Percentiles rank a stretch among this genome's conserved stretches.
phyloP scores from a whole-genome alignment of 2,888 invertebrate species.

The Mesorhabditis spiculigera region DNA sequence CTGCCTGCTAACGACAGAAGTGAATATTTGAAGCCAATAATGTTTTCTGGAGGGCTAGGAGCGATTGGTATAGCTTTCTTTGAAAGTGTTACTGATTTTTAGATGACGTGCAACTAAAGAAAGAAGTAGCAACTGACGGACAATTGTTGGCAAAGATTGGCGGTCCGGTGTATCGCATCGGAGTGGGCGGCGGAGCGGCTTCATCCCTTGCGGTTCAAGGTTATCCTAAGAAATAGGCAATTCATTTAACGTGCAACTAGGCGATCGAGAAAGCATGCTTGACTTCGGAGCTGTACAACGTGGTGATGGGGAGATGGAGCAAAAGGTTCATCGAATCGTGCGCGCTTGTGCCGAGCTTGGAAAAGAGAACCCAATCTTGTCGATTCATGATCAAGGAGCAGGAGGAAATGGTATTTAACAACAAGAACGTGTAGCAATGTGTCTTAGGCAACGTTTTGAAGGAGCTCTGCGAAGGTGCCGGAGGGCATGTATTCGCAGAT shows the following conservation, averaged over 20 bases:
- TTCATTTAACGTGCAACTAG: slow-evolving; percentile 70
- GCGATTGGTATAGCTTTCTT: slow-evolving; percentile 71
- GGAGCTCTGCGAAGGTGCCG: slow-evolving; percentile 85
- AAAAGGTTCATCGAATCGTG: slow-evolving; percentile 88
- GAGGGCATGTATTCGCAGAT: slow-evolving; percentile 82
- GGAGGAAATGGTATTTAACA: slow-evolving; percentile 73
- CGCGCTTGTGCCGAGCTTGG: slow-evolving; percentile 81
- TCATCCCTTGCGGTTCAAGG: slow-evolving; percentile 76
- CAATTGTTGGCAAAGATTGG: slow-evolving; percentile 85
- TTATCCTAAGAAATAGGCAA: neutral
- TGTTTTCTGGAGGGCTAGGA: slow-evolving; percentile 96
- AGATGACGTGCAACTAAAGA: slow-evolving; percentile 33
- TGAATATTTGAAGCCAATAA: slow-evolving; percentile 96
- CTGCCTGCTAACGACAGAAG: slow-evolving; percentile 63
- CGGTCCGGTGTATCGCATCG: slow-evolving; percentile 94
- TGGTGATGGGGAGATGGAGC: slow-evolving; percentile 96
- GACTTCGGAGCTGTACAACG: slow-evolving; percentile 96
- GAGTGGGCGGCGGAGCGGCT: slow-evolving; percentile 96
- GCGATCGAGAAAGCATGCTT: slow-evolving; percentile 72
- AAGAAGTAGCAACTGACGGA: slow-evolving; percentile 22
- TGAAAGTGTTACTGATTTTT: slow-evolving; percentile 7
- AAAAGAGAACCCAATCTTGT: slow-evolving; percentile 78
- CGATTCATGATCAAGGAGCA: slow-evolving; percentile 98
- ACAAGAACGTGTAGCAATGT: neutral
- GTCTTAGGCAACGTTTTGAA: slow-evolving; percentile 84